Percentiles rank a stretch among this genome's conserved stretches.
Evolutionary conservation across 64 coral and sea anemone genomes (phyloP).

Genomic region (Catalaphyllia jardinei): DNA sequence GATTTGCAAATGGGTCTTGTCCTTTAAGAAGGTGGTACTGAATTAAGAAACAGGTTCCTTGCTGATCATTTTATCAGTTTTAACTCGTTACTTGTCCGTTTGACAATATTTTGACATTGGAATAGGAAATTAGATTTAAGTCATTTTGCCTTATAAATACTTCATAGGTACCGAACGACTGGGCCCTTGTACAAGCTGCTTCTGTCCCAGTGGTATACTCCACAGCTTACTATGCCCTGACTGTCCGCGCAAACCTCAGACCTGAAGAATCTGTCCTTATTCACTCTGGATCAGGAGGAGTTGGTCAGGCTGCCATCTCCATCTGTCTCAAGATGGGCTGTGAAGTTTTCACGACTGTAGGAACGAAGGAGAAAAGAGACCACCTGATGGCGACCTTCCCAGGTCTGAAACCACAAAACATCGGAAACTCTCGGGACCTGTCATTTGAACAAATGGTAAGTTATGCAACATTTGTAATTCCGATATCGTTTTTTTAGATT

Average conservation of each 20-base stretch:
- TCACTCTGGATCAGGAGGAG: conserved; percentile 84
- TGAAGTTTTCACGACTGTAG: conserved; percentile 84
- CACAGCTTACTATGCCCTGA: conserved; percentile 81
- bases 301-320: conserved; percentile 87
- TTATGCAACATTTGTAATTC: not conserved
- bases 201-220: conserved; percentile 83
- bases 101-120: not conserved
- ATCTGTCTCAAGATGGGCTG: conserved; percentile 83
- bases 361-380: conserved; percentile 76
- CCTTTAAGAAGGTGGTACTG: no score
- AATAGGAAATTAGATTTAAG: not conserved
- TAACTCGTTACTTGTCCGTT: not conserved
- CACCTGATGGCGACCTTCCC: conserved; percentile 69
- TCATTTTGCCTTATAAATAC: not conserved
- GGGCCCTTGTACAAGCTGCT: conserved; percentile 77
- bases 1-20: no score
- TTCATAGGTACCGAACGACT: conserved; percentile 63
- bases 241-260: conserved; percentile 66
- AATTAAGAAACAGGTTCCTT: no score
- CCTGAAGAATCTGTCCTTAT: conserved; percentile 73
- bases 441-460: conserved; percentile 87
- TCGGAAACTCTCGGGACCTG: conserved; percentile 81
- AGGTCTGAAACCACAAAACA: conserved; percentile 67
- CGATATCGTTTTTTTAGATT: not conserved
- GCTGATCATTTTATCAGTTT: not conserved